phyloP scores from a whole-genome alignment of 2,113 vertebrate species.

The Prionailurus viverrinus region DNA sequence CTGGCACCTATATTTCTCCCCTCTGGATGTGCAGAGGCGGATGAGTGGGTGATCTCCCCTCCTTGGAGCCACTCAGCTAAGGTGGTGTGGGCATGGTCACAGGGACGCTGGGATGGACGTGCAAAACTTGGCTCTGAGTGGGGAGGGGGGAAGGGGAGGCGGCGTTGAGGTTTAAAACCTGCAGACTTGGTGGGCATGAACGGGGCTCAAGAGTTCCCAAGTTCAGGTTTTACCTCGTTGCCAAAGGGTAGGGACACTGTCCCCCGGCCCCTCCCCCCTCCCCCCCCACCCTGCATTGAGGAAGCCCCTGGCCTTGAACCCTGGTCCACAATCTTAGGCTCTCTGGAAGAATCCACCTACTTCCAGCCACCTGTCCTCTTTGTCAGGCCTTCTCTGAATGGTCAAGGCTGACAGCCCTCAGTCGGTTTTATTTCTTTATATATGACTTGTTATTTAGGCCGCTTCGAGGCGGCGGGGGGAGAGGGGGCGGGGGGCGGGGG shows the following conservation, averaged over 20 bases:
- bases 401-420: neutral
- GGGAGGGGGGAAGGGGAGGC: fast-evolving
- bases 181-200: neutral
- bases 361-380: neutral
- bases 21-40: neutral
- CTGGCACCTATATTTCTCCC: neutral
- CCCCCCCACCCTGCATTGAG: neutral
- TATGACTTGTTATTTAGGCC: neutral
- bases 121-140: neutral
- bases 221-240: neutral
- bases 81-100: neutral
- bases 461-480: neutral
- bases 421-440: slow-evolving; percentile 32
- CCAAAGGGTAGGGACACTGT: neutral
- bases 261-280: neutral
- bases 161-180: neutral
- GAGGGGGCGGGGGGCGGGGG: neutral
- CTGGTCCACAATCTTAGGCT: neutral
- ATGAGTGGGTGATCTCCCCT: neutral
- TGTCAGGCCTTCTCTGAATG: neutral
- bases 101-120: neutral
- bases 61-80: neutral
- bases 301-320: neutral
- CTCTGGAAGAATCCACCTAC: neutral
- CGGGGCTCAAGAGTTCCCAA: neutral